Conservation (phyloP, 2,113 vertebrate genomes). For the Puffinus mauretanicus region DNA sequence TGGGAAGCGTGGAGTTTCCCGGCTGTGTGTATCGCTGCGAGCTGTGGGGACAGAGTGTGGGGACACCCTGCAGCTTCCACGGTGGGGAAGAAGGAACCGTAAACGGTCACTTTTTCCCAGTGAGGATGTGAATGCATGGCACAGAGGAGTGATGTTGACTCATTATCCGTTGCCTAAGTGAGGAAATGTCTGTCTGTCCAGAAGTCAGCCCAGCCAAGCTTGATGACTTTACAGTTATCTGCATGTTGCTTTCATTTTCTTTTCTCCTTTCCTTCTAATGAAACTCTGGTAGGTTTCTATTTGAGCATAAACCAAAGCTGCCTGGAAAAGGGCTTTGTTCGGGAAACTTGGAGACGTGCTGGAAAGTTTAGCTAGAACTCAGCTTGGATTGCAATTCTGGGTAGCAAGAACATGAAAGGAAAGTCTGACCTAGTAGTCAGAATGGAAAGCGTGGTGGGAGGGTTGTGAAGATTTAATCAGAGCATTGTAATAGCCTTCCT, state of each 20-base stretch:
- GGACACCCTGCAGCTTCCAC: neutral
- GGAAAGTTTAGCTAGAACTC: neutral
- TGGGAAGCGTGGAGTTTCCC: conserved; percentile 33
- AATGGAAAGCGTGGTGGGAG: conserved; percentile 26
- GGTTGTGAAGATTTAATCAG: conserved; percentile 31
- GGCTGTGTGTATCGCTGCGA: accelerated
- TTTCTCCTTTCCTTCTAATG: conserved; percentile 41
- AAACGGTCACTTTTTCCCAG: neutral
- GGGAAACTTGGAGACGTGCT: neutral
- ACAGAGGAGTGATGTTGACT: conserved; percentile 33
- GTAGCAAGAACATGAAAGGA: neutral
- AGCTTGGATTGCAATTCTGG: neutral
- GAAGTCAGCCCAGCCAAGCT: neutral
- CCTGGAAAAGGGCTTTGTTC: neutral
- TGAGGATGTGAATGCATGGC: neutral
- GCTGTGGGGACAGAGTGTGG: neutral
- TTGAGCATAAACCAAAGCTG: neutral
- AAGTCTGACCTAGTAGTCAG: neutral
- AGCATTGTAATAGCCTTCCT: neutral
- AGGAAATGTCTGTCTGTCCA: conserved; percentile 2
- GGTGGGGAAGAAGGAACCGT: neutral
- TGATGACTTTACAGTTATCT: neutral
- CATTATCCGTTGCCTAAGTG: neutral
- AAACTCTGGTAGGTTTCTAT: neutral
- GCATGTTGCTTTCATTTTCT: conserved; percentile 57